Conservation (phyloP, 2,797 vertebrate species). For the Delichon dasypus region DNA sequence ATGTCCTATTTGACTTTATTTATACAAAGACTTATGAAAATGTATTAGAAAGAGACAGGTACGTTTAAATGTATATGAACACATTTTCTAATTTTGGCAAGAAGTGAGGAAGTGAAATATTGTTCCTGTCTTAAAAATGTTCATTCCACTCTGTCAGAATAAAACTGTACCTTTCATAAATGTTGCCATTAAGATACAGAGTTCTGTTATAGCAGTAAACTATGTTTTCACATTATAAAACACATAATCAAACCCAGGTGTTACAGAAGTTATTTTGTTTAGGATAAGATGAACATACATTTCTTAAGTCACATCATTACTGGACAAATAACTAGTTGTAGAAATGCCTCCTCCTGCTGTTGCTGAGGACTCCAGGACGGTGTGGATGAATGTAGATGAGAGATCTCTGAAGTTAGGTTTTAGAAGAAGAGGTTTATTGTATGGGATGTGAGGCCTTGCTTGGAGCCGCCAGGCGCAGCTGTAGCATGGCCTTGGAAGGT, state of each 20-base stretch:
- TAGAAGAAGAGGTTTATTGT: too few relatives aligned
- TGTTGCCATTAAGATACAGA: neutral
- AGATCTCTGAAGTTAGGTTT: too few relatives aligned
- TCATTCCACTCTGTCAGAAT: neutral
- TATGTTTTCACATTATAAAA: neutral
- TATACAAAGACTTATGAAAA: neutral
- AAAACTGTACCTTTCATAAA: neutral
- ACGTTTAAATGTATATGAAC: neutral
- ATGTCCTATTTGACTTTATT: neutral
- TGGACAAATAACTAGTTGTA: neutral
- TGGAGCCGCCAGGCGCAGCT: too few relatives aligned
- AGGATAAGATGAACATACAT: neutral
- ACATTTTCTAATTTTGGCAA: neutral
- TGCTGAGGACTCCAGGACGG: too few relatives aligned
- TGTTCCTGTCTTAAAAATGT: neutral
- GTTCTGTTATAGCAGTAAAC: neutral
- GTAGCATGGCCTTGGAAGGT: too few relatives aligned
- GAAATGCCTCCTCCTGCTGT: too few relatives aligned
- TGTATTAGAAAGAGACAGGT: neutral
- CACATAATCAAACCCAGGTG: neutral
- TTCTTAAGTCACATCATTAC: neutral
- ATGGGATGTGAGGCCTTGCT: too few relatives aligned
- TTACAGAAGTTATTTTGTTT: neutral
- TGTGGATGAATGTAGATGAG: too few relatives aligned
- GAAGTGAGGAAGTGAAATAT: neutral